Percentiles rank a stretch among this genome's conserved stretches.
Evolutionary conservation across 2,888 invertebrate genomes (phyloP).

Genomic region (Aleiodes alternator): DNA sequence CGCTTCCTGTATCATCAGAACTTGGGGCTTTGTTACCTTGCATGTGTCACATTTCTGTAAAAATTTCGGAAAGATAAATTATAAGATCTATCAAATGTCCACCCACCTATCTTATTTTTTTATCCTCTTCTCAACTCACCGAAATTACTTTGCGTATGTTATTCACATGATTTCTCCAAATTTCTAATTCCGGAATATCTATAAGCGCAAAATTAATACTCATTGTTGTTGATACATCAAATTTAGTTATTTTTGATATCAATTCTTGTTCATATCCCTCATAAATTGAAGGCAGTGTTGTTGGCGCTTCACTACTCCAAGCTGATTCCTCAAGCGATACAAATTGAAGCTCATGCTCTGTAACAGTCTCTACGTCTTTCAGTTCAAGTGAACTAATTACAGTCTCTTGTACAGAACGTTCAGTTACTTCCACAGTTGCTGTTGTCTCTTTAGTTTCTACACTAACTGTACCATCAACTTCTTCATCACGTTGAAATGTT

Average conservation of each 20-base stretch:
- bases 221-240: constrained; percentile 9
- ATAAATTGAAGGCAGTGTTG: background rate
- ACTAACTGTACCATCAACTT: constrained; percentile 22
- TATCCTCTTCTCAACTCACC: constrained; percentile 3
- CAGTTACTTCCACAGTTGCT: constrained; percentile 25
- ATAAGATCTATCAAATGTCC: no score
- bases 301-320: background rate
- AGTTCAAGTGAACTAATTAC: background rate
- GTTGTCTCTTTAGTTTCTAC: constrained; percentile 22
- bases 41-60: constrained; percentile 22
- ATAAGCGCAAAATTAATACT: no score
- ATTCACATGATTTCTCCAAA: constrained; percentile 3
- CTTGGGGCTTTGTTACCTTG: background rate
- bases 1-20: constrained; percentile 12
- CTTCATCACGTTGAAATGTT: background rate
- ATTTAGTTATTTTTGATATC: constrained; percentile 1
- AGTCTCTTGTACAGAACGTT: constrained; percentile 33
- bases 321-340: background rate
- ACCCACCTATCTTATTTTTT: no score
- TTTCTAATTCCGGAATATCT: constrained; percentile 24
- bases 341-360: constrained; percentile 15
- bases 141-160: constrained; percentile 1
- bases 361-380: constrained; percentile 6
- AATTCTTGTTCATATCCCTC: background rate
- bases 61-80: no score